Evolutionary conservation across 2,113 vertebrate genomes (phyloP).

Genomic region (Octodon degus): DNA sequence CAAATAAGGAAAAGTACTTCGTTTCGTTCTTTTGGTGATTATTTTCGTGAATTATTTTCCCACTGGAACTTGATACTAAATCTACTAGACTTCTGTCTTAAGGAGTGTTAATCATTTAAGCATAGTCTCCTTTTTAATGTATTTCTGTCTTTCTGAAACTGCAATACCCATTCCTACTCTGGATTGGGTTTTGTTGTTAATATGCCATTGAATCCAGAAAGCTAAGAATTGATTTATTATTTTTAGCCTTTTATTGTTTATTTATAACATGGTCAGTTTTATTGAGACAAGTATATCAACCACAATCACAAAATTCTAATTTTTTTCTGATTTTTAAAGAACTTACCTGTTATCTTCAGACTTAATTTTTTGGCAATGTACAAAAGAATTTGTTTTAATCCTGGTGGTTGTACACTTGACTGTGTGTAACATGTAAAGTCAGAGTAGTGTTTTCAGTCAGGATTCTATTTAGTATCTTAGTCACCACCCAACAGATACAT

Average conservation of each 20-base stretch:
- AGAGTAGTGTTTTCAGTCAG: constrained; percentile 70
- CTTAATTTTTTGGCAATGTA: constrained; percentile 32
- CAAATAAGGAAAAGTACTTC: accelerated
- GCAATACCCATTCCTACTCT: background rate
- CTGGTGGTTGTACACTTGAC: constrained; percentile 32
- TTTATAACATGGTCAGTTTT: background rate
- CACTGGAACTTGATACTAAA: background rate
- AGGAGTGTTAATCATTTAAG: background rate
- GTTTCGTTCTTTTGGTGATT: constrained; percentile 22
- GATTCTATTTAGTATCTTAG: constrained; percentile 24
- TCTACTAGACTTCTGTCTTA: background rate
- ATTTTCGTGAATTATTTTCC: constrained; percentile 2
- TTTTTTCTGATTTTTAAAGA: background rate
- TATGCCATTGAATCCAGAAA: background rate
- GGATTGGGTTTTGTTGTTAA: constrained; percentile 21
- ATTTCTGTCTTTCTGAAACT: background rate
- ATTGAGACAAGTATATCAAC: background rate
- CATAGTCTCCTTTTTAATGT: background rate
- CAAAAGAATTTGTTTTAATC: constrained; percentile 9
- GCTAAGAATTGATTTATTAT: background rate
- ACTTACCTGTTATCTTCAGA: background rate
- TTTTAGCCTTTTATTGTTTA: background rate
- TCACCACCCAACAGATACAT: constrained; percentile 42
- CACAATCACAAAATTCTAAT: background rate
- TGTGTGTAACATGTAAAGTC: constrained; percentile 58